Evolutionary conservation across 2,888 invertebrate species (phyloP).

Genomic region (Nomada goodeniana): DNA sequence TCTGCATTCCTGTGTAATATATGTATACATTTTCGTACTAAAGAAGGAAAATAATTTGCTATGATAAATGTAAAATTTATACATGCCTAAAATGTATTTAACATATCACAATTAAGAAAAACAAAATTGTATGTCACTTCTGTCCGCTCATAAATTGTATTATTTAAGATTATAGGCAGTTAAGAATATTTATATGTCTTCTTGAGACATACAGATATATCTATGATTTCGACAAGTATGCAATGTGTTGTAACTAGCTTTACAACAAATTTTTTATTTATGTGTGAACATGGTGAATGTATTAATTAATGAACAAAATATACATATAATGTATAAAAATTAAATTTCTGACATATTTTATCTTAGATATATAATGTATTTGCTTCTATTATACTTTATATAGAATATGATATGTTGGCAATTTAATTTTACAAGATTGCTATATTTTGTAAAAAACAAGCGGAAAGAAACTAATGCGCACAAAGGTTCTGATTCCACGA

Average conservation of each 20-base stretch:
- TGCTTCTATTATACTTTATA: slow-evolving; percentile 13
- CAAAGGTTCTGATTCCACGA: slow-evolving; percentile 29
- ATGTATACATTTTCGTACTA: slow-evolving; percentile 19
- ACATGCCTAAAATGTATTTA: slow-evolving; percentile 33
- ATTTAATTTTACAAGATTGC: slow-evolving; percentile 24
- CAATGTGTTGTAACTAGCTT: slow-evolving; percentile 59
- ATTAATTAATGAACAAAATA: slow-evolving; percentile 70
- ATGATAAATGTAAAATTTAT: slow-evolving; percentile 32
- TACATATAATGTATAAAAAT: slow-evolving; percentile 63
- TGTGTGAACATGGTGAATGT: slow-evolving; percentile 75
- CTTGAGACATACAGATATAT: slow-evolving; percentile 16
- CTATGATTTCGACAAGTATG: slow-evolving; percentile 44
- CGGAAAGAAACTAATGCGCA: slow-evolving; percentile 22
- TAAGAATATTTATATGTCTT: slow-evolving; percentile 35
- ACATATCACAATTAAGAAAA: slow-evolving; percentile 59
- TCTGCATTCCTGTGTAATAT: slow-evolving; percentile 23
- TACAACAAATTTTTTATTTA: slow-evolving; percentile 70
- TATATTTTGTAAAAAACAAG: slow-evolving; percentile 16
- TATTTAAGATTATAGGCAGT: slow-evolving; percentile 47
- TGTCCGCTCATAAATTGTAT: slow-evolving; percentile 41
- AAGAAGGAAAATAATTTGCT: slow-evolving; percentile 14
- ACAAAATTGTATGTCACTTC: slow-evolving; percentile 43
- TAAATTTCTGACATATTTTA: slow-evolving; percentile 24
- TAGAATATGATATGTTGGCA: slow-evolving; percentile 26
- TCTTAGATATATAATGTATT: slow-evolving; percentile 8